These are phyloP conservation scores for Sinotaia quadrata DNA, from an alignment of 2,888 invertebrate genomes.

Conservation along the genomic window DNA sequence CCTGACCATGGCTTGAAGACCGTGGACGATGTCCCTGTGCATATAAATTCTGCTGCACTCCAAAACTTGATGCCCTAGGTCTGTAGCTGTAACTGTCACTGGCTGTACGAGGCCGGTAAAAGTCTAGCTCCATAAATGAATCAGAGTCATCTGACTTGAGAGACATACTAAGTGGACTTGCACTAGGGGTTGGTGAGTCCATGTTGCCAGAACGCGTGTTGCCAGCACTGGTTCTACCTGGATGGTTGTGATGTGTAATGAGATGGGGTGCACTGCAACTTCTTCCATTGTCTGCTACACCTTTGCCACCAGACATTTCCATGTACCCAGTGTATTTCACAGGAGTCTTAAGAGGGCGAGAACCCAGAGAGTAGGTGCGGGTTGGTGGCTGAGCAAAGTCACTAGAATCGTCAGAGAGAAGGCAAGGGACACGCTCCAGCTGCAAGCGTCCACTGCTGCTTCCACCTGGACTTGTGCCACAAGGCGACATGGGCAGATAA, in stretches of 20 bases:
- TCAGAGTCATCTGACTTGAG: conserved; percentile 62
- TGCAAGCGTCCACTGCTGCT: conserved; percentile 74
- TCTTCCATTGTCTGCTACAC: conserved; percentile 72
- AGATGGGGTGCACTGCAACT: conserved; percentile 82
- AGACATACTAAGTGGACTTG: conserved; percentile 55
- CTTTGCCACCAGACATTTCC: conserved; percentile 49
- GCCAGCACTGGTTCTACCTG: conserved; percentile 26
- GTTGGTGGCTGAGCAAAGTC: conserved; percentile 69
- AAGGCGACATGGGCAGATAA: conserved; percentile 59
- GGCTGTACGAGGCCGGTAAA: conserved; percentile 61
- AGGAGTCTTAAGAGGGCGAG: conserved; percentile 76
- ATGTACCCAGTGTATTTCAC: conserved; percentile 44
- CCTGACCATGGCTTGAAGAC: conserved; percentile 66
- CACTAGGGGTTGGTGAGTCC: conserved; percentile 39
- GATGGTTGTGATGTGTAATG: conserved; percentile 41
- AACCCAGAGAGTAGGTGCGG: conserved; percentile 89
- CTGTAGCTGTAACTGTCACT: conserved; percentile 64
- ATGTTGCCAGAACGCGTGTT: conserved; percentile 28
- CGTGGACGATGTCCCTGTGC: conserved; percentile 55
- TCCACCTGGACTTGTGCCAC: conserved; percentile 44
- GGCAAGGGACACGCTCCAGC: conserved; percentile 85
- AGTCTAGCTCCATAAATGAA: conserved; percentile 70
- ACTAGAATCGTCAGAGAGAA: conserved; percentile 75
- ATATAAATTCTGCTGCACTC: conserved; percentile 35
- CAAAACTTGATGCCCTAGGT: conserved; percentile 65